Percentiles rank a stretch among this genome's conserved stretches.
Conservation (phyloP, 2,888 invertebrate species). For the Serripes groenlandicus region DNA sequence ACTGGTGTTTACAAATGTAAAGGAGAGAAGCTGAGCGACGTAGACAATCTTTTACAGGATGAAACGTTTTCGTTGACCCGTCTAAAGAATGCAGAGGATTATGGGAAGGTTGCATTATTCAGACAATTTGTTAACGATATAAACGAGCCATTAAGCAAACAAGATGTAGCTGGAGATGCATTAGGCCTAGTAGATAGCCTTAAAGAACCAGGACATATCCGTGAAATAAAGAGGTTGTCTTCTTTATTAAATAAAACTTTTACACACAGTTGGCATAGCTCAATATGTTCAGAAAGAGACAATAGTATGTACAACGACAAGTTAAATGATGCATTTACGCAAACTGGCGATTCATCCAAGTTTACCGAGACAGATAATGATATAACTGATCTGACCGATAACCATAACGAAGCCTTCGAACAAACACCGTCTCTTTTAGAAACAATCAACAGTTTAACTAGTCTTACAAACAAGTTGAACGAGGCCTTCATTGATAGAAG, state of each 20-base stretch:
- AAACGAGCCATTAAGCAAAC: not conserved
- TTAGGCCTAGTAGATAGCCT: not conserved
- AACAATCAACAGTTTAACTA: not conserved
- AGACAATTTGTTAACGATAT: slow-evolving; percentile 7
- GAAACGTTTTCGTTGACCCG: slow-evolving; percentile 1
- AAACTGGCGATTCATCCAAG: too few species aligned
- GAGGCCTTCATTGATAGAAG: not conserved
- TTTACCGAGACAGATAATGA: too few species aligned
- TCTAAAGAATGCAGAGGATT: not conserved
- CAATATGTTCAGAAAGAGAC: too few species aligned
- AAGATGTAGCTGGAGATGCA: not conserved
- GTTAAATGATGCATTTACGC: too few species aligned
- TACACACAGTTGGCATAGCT: too few species aligned
- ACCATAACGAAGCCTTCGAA: too few species aligned
- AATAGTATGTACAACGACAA: too few species aligned
- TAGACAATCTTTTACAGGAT: slow-evolving; percentile 9
- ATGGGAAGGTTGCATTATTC: slow-evolving; percentile 6
- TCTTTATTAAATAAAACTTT: not conserved
- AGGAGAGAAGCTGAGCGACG: slow-evolving; percentile 11
- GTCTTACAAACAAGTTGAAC: not conserved
- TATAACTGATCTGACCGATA: too few species aligned
- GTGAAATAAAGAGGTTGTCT: not conserved
- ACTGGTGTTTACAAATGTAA: not conserved
- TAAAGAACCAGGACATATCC: not conserved
- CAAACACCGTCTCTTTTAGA: not conserved